Percentiles rank a stretch among this genome's conserved stretches.
phyloP scores from a whole-genome alignment of 2,888 invertebrate genomes.

The Rotaria macrura region DNA sequence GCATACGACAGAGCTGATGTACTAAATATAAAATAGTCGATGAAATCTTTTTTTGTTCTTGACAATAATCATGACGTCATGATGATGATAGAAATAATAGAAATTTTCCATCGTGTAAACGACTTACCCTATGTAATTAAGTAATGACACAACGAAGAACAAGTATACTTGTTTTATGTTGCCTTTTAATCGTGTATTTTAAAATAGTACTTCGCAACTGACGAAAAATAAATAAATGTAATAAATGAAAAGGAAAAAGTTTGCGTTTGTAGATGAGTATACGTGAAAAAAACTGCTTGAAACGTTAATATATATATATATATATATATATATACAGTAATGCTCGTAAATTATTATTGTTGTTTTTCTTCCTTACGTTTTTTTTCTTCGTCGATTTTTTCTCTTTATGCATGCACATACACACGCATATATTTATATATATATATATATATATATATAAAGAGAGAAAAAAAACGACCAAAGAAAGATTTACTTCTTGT shows the following conservation, averaged over 20 bases:
- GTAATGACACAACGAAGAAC: background rate
- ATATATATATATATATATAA: no score
- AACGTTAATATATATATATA: background rate
- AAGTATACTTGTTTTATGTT: background rate
- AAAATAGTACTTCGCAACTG: background rate
- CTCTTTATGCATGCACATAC: background rate
- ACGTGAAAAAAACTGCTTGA: background rate
- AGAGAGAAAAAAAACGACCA: background rate
- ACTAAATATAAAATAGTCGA: background rate
- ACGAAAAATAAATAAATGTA: background rate
- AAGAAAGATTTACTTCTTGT: background rate
- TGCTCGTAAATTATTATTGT: background rate
- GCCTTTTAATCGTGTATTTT: background rate
- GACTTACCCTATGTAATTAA: background rate
- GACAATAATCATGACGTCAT: background rate
- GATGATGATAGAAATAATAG: background rate
- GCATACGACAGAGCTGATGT: background rate
- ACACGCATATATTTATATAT: no score
- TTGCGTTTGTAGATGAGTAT: background rate
- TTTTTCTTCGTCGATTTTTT: background rate
- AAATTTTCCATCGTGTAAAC: background rate
- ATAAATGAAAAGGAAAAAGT: background rate
- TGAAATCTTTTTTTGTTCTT: background rate
- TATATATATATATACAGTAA: background rate
- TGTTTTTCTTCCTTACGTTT: background rate